These are phyloP conservation scores for Paradoxurus hermaphroditus DNA, from an alignment of 2,113 vertebrate genomes.

Conservation along the genomic window DNA sequence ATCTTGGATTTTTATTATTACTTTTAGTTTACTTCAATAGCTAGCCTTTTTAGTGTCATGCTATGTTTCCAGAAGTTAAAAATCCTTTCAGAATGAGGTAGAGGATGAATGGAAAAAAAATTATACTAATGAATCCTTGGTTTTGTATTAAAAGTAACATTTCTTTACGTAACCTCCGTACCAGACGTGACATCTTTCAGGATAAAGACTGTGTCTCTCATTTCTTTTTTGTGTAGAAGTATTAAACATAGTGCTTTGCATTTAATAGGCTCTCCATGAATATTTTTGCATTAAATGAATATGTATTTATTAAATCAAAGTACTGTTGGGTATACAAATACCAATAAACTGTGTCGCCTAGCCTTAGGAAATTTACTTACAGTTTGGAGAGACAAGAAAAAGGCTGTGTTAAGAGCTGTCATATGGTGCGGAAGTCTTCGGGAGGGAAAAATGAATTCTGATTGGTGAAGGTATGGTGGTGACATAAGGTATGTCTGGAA, in stretches of 20 bases:
- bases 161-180: not conserved
- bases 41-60: not conserved
- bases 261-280: not conserved
- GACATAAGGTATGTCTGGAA: not conserved
- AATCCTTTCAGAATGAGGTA: not conserved
- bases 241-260: not conserved
- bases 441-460: not conserved
- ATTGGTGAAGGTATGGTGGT: not conserved
- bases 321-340: not conserved
- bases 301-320: not conserved
- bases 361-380: not conserved
- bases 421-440: not conserved
- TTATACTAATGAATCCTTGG: not conserved
- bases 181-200: not conserved
- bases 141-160: not conserved
- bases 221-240: not conserved
- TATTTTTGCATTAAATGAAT: not conserved
- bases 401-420: not conserved
- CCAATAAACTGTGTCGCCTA: not conserved
- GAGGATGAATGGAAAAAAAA: not conserved
- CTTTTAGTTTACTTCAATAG: not conserved
- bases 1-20: not conserved
- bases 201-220: not conserved
- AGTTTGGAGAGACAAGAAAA: not conserved
- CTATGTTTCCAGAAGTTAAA: not conserved